Conservation (phyloP, 2,888 invertebrate genomes). For the Ceraclea dissimilis region DNA sequence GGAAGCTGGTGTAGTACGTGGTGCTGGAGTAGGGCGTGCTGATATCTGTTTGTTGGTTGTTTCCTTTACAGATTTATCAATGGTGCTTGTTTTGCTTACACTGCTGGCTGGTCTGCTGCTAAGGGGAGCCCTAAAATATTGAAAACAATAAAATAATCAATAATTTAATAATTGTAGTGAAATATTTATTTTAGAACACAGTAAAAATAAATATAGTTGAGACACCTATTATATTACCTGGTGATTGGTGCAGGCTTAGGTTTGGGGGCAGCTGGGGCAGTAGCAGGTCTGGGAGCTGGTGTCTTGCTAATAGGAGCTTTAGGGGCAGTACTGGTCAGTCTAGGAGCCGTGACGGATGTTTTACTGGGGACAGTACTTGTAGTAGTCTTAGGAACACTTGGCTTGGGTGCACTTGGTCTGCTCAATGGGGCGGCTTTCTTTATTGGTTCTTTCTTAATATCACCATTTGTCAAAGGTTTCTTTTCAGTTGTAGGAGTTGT, state of each 20-base stretch:
- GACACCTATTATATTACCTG: conserved; percentile 17
- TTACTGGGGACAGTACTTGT: conserved; percentile 27
- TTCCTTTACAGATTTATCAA: conserved; percentile 29
- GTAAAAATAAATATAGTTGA: no score
- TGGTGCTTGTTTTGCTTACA: conserved; percentile 25
- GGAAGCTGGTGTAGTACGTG: conserved; percentile 15
- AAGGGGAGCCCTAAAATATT: conserved; percentile 31
- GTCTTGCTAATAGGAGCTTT: conserved; percentile 19
- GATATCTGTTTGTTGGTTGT: conserved; percentile 57
- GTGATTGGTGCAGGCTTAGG: conserved; percentile 30
- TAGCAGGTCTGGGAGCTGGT: conserved; percentile 24
- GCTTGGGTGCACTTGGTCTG: conserved; percentile 22
- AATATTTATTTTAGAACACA: no score
- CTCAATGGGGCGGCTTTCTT: conserved; percentile 26
- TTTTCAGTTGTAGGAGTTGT: conserved; percentile 34
- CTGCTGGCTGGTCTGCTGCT: conserved; percentile 27
- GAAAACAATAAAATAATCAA: not conserved
- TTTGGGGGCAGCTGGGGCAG: conserved; percentile 27
- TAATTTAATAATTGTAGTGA: not conserved
- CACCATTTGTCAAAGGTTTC: conserved; percentile 51
- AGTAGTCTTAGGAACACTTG: conserved; percentile 27
- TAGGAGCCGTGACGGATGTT: conserved; percentile 29
- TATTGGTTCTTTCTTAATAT: conserved; percentile 36
- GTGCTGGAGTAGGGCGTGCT: conserved; percentile 39
- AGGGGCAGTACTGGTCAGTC: conserved; percentile 22